A percentile compares a stretch with the other conserved stretches of the same genome.
Evolutionary conservation across 1,140 invertebrate genomes (phyloP).

Genomic region (Drosophila arizonae): DNA sequence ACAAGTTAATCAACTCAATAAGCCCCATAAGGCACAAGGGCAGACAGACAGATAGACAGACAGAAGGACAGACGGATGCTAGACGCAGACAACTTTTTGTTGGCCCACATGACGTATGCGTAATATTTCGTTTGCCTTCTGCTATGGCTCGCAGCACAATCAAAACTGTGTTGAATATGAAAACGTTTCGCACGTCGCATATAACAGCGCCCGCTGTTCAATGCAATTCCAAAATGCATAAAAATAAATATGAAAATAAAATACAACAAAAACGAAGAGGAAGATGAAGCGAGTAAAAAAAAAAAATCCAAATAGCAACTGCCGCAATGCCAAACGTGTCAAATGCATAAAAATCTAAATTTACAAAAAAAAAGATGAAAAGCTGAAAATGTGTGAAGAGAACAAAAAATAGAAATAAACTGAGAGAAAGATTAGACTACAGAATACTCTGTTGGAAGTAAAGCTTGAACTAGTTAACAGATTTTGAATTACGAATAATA

Average conservation of each 20-base stretch:
- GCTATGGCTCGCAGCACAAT: background rate
- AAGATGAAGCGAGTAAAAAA: background rate
- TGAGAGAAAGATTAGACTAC: background rate
- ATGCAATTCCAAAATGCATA: conserved; percentile 12
- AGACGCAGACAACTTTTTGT: background rate
- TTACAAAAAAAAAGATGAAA: conserved; percentile 19
- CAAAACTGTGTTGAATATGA: background rate
- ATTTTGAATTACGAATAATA: too few relatives aligned
- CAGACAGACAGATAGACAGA: background rate
- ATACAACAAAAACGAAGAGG: background rate
- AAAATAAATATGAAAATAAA: background rate
- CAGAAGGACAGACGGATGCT: too few relatives aligned
- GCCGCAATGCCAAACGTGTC: conserved; percentile 58
- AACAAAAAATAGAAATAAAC: conserved; percentile 1
- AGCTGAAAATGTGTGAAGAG: background rate
- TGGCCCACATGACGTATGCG: conserved; percentile 35
- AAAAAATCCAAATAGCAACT: conserved; percentile 30
- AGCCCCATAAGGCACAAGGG: conserved; percentile 16
- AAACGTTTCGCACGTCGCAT: conserved; percentile 34
- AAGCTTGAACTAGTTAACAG: background rate
- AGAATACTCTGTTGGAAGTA: background rate
- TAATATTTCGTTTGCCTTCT: conserved; percentile 17
- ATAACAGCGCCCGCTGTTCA: conserved; percentile 9
- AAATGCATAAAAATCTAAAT: conserved; percentile 69
- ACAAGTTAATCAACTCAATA: conserved; percentile 49